phyloP scores from a whole-genome alignment of 2,113 vertebrate genomes.

The Channa argus region DNA sequence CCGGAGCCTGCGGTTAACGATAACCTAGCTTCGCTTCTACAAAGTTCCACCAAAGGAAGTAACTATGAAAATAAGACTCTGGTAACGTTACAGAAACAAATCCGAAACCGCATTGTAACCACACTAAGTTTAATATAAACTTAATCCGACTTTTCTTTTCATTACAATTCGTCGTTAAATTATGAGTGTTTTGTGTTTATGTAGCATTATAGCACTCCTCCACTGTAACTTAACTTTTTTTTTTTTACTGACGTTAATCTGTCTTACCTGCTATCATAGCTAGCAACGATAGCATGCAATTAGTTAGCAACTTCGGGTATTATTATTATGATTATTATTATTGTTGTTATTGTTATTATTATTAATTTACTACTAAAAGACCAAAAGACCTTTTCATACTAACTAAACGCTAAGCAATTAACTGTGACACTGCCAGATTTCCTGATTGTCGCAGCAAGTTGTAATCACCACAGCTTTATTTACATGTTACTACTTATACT shows the following conservation, averaged over 20 bases:
- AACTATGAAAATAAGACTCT: slow-evolving; percentile 39
- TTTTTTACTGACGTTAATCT: too few relatives aligned
- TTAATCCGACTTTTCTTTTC: not conserved
- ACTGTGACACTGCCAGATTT: slow-evolving; percentile 26
- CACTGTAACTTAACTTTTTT: too few relatives aligned
- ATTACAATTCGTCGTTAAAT: not conserved
- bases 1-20: slow-evolving; percentile 49
- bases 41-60: slow-evolving; percentile 65
- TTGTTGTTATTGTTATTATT: too few relatives aligned
- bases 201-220: not conserved
- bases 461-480: not conserved
- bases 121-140: not conserved
- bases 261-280: slow-evolving; percentile 7
- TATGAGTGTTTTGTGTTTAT: not conserved
- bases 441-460: slow-evolving; percentile 17
- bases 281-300: slow-evolving; percentile 24
- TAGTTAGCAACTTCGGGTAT: not conserved
- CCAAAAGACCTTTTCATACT: not conserved
- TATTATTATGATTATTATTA: not conserved
- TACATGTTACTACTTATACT: not conserved
- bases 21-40: slow-evolving; percentile 50
- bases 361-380: too few relatives aligned
- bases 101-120: not conserved
- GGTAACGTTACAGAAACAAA: slow-evolving; percentile 6
- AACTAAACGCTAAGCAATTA: not conserved